A percentile compares a stretch with the other conserved stretches of the same genome.
phyloP scores from a whole-genome alignment of 2,113 vertebrate species.

The Bufo bufo region DNA sequence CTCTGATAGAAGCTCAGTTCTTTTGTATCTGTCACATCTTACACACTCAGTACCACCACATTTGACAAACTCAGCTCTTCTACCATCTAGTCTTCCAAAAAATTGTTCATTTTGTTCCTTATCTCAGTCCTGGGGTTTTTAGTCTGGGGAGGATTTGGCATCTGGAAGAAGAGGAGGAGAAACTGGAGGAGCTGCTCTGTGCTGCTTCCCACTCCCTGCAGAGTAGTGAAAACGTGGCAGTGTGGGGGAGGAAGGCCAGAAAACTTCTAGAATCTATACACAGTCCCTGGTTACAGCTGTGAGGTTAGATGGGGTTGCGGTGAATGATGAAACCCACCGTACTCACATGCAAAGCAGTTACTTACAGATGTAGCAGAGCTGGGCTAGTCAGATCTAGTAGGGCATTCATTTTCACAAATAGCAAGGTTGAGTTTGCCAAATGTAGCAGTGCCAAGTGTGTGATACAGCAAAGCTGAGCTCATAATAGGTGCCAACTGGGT shows the following conservation, averaged over 20 bases:
- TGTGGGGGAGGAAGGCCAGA: background rate
- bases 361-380: background rate
- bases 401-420: background rate
- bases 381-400: background rate
- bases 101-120: background rate
- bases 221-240: conserved; percentile 39
- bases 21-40: too few species aligned
- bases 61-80: too few species aligned
- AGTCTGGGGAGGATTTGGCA: background rate
- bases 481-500: too few species aligned
- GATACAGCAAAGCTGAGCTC: too few species aligned
- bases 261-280: conserved; percentile 5
- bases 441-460: background rate
- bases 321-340: background rate
- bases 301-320: background rate
- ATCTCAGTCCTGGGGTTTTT: background rate
- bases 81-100: background rate
- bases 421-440: background rate
- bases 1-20: background rate
- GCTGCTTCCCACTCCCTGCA: conserved; percentile 25
- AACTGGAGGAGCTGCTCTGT: background rate
- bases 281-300: background rate
- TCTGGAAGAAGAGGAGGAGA: conserved; percentile 19
- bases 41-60: too few species aligned
- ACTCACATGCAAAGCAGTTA: background rate